Evolutionary conservation across 2,888 invertebrate species (phyloP).

Genomic region (Pseudanteris insignis): DNA sequence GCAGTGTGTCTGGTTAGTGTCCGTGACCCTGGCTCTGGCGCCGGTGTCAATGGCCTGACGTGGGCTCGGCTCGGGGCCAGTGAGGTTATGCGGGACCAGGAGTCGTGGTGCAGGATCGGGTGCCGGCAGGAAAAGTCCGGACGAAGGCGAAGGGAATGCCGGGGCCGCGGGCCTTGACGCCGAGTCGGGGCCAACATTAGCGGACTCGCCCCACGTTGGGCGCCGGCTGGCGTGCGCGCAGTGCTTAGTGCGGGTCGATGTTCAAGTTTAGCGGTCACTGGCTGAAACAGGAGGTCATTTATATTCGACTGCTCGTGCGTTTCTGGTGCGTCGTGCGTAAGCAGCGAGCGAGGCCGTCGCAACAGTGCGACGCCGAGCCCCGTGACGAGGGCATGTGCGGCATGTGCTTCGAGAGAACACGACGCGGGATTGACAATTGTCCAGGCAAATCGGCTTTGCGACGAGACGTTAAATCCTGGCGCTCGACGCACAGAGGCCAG

Average conservation of each 20-base stretch:
- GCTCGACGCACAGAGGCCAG: conserved; percentile 50
- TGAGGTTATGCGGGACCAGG: conserved; percentile 15
- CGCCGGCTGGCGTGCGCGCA: background rate
- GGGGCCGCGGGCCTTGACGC: conserved; percentile 10
- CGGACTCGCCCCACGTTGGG: conserved; percentile 11
- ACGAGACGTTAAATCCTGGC: conserved; percentile 51
- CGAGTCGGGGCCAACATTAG: conserved; percentile 14
- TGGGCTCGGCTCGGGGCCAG: background rate
- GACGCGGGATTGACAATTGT: conserved; percentile 56
- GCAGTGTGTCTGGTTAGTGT: conserved; percentile 10
- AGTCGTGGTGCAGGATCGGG: conserved; percentile 14
- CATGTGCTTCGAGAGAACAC: conserved; percentile 54
- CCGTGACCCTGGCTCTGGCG: conserved; percentile 25
- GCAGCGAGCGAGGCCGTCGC: conserved; percentile 27
- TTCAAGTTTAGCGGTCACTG: too few relatives aligned
- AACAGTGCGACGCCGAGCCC: conserved; percentile 25
- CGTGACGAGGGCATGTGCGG: conserved; percentile 54
- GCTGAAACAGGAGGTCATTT: conserved; percentile 20
- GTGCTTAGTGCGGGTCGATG: too few relatives aligned
- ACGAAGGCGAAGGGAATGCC: conserved; percentile 14
- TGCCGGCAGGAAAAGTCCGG: conserved; percentile 8
- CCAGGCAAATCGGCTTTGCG: conserved; percentile 52
- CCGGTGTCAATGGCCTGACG: conserved; percentile 27
- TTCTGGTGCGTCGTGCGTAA: conserved; percentile 15
- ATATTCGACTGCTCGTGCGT: conserved; percentile 12